Percentiles rank a stretch among this genome's conserved stretches.
Evolutionary conservation across 2,888 invertebrate species (phyloP).

Genomic region (Arge pagana): DNA sequence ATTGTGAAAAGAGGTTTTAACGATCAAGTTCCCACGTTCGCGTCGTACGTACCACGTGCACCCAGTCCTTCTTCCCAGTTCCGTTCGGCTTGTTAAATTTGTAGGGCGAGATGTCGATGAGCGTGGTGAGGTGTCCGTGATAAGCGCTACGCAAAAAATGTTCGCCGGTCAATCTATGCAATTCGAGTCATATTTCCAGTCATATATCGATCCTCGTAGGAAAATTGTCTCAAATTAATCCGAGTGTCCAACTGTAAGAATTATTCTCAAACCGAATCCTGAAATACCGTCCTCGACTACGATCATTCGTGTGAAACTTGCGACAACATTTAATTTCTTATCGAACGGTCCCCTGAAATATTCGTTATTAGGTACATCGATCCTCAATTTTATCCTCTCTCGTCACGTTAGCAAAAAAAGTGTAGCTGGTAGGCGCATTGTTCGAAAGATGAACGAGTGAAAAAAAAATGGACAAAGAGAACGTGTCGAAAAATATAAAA

Average conservation of each 20-base stretch:
- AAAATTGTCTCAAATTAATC: constrained; percentile 1
- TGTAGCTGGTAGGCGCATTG: no score
- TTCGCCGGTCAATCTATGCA: no score
- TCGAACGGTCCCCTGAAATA: no score
- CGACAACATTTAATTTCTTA: no score
- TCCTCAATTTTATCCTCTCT: no score
- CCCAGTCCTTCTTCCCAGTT: constrained; percentile 80
- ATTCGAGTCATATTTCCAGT: constrained; percentile 23
- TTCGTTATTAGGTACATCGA: no score
- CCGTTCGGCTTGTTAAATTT: constrained; percentile 92
- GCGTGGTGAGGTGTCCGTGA: constrained; percentile 95
- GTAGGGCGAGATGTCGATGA: constrained; percentile 98
- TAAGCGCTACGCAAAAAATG: constrained; percentile 83
- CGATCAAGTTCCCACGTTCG: constrained; percentile 8
- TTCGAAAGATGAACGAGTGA: constrained; percentile 28
- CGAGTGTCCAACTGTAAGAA: constrained; percentile 9
- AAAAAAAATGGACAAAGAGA: constrained; percentile 23
- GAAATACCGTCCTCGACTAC: no score
- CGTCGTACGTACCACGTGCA: constrained; percentile 79
- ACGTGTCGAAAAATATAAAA: constrained; percentile 23
- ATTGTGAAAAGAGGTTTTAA: not conserved
- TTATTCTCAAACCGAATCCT: no score
- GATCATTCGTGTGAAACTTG: no score
- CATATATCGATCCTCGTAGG: not conserved
- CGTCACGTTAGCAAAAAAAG: no score